Conservation (phyloP, 2,113 vertebrate genomes). For the Riparia riparia region DNA sequence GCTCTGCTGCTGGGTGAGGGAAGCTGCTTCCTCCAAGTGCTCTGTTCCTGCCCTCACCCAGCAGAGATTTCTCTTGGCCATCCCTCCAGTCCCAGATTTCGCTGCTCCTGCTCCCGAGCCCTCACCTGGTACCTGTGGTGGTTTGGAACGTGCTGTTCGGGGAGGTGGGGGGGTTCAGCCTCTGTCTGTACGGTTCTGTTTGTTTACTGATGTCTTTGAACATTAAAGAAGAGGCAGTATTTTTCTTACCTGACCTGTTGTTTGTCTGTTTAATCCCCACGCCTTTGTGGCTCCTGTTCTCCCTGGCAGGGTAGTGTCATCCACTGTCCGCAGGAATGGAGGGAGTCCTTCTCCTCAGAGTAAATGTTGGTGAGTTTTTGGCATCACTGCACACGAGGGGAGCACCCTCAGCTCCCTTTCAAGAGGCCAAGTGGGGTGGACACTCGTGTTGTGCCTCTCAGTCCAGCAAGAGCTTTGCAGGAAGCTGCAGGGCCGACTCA, state of each 20-base stretch:
- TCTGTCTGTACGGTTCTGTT: constrained; percentile 56
- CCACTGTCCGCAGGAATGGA: neutral
- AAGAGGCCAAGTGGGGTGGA: rapidly evolving
- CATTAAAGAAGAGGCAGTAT: constrained; percentile 79
- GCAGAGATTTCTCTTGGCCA: neutral
- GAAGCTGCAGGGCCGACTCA: neutral
- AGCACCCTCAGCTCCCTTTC: neutral
- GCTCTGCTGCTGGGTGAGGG: neutral
- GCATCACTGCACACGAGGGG: neutral
- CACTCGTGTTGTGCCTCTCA: rapidly evolving
- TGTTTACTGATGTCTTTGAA: constrained; percentile 75
- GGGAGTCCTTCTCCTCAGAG: neutral
- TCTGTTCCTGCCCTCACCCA: neutral
- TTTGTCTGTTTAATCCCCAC: neutral
- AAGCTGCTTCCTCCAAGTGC: neutral
- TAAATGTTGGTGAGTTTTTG: neutral
- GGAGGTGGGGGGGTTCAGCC: neutral
- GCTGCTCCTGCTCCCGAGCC: neutral
- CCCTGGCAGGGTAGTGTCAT: neutral
- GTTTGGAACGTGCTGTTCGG: neutral
- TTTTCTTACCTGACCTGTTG: constrained; percentile 74
- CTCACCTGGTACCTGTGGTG: neutral
- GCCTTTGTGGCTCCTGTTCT: neutral
- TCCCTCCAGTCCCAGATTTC: neutral
- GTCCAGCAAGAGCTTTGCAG: neutral